These are phyloP conservation scores for Lydus trimaculatus DNA, from an alignment of 2,888 invertebrate genomes.

Conservation along the genomic window DNA sequence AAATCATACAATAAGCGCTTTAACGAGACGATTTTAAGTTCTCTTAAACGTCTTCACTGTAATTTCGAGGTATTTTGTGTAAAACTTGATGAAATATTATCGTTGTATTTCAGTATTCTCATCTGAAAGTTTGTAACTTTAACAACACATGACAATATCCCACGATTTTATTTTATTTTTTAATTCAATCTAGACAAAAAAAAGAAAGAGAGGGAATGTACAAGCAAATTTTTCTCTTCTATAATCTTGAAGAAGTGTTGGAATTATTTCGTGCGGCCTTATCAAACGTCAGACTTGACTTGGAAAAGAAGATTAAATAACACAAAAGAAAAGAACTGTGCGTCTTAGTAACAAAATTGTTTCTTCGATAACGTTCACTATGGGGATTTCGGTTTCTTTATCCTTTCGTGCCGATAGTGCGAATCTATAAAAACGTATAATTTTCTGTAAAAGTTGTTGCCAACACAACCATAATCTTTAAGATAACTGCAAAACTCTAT, in stretches of 20 bases:
- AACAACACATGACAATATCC: slow-evolving; percentile 2
- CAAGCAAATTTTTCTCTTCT: not conserved
- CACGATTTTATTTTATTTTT: not conserved
- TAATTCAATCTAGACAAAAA: not conserved
- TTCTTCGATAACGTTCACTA: not conserved
- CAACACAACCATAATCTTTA: no score
- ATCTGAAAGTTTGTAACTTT: not conserved
- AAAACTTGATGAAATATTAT: slow-evolving; percentile 5
- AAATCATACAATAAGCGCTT: slow-evolving; percentile 31
- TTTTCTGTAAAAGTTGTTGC: no score
- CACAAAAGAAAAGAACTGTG: not conserved
- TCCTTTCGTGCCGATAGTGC: not conserved
- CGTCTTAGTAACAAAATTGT: not conserved
- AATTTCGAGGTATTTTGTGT: not conserved
- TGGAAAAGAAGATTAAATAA: not conserved
- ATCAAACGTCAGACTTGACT: slow-evolving; percentile 1
- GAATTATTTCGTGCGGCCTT: not conserved
- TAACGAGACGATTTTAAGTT: slow-evolving; percentile 25
- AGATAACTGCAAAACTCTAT: not conserved
- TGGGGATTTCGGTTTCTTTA: not conserved
- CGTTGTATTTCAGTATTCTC: not conserved
- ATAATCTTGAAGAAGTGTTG: slow-evolving; percentile 2
- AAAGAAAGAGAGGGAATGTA: not conserved
- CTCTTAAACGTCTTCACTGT: not conserved
- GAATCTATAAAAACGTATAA: no score